phyloP scores from a whole-genome alignment of 2,888 invertebrate genomes.

The Leptopilina drosophilae region DNA sequence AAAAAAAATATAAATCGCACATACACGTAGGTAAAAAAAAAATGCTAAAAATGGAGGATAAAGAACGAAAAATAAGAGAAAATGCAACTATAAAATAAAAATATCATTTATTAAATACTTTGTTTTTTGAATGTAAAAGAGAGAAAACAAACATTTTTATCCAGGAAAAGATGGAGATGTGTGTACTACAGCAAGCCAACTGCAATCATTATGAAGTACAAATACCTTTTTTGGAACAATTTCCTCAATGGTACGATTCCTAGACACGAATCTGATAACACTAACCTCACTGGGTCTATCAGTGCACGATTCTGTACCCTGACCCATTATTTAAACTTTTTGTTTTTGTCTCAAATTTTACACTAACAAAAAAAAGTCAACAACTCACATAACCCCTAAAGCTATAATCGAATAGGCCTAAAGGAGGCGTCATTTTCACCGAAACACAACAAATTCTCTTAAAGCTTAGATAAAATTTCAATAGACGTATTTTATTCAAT shows the following conservation, averaged over 20 bases:
- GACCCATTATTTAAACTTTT: constrained; percentile 66
- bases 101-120: too few species aligned
- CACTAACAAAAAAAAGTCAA: background rate
- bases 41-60: too few species aligned
- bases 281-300: constrained; percentile 75
- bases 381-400: constrained; percentile 7
- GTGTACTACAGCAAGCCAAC: background rate
- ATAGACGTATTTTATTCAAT: too few species aligned
- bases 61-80: too few species aligned
- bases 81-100: too few species aligned
- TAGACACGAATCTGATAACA: constrained; percentile 75
- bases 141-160: too few species aligned
- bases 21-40: too few species aligned
- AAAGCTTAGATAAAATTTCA: too few species aligned
- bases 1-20: too few species aligned
- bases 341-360: constrained; percentile 12
- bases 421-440: too few species aligned
- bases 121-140: too few species aligned
- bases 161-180: constrained; percentile 1
- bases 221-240: constrained; percentile 75
- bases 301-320: constrained; percentile 73
- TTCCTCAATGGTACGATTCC: constrained; percentile 75
- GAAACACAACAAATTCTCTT: too few species aligned
- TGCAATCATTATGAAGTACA: constrained; percentile 5
- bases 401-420: background rate